Evolutionary conservation across 2,113 vertebrate genomes (phyloP).

Genomic region (Albula glossodonta): DNA sequence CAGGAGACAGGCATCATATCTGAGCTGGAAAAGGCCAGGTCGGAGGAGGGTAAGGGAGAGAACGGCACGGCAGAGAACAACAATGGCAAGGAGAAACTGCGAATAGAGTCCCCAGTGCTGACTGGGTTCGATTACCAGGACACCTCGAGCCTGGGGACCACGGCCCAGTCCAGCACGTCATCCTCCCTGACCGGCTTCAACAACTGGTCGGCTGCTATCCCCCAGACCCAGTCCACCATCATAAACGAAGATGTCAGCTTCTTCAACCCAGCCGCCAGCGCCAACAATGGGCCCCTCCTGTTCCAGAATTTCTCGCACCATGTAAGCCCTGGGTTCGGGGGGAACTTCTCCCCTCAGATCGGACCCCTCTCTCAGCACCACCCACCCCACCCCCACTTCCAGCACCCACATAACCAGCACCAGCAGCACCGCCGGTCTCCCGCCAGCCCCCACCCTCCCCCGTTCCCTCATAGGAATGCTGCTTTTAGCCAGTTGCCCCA

Average conservation of each 20-base stretch:
- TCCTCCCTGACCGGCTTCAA: slow-evolving; percentile 95
- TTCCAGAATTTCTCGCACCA: slow-evolving; percentile 99
- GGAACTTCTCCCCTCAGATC: slow-evolving; percentile 97
- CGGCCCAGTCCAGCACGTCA: slow-evolving; percentile 87
- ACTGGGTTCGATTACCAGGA: slow-evolving; percentile 96
- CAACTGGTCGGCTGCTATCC: slow-evolving; percentile 97
- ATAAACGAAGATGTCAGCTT: slow-evolving; percentile 98
- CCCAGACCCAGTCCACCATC: slow-evolving; percentile 91
- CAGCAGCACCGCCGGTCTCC: slow-evolving; percentile 97
- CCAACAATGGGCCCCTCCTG: slow-evolving; percentile 94
- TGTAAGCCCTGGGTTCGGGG: slow-evolving; percentile 94
- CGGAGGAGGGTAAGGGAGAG: slow-evolving; percentile 87
- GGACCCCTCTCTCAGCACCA: slow-evolving; percentile 97
- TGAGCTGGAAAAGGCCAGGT: slow-evolving; percentile 88
- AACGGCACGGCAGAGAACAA: slow-evolving; percentile 80
- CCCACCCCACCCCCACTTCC: slow-evolving; percentile 94
- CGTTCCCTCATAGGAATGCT: slow-evolving; percentile 93
- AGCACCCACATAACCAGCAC: slow-evolving; percentile 95
- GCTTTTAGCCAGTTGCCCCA: slow-evolving; percentile 97
- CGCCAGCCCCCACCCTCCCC: slow-evolving; percentile 92
- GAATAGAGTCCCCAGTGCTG: slow-evolving; percentile 94
- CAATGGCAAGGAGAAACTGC: slow-evolving; percentile 91
- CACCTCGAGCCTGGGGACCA: slow-evolving; percentile 85
- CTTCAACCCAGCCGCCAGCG: slow-evolving; percentile 91
- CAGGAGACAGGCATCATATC: slow-evolving; percentile 92